These are phyloP conservation scores for Hydriomena furcata DNA, from an alignment of 2,888 invertebrate species.

Conservation along the genomic window DNA sequence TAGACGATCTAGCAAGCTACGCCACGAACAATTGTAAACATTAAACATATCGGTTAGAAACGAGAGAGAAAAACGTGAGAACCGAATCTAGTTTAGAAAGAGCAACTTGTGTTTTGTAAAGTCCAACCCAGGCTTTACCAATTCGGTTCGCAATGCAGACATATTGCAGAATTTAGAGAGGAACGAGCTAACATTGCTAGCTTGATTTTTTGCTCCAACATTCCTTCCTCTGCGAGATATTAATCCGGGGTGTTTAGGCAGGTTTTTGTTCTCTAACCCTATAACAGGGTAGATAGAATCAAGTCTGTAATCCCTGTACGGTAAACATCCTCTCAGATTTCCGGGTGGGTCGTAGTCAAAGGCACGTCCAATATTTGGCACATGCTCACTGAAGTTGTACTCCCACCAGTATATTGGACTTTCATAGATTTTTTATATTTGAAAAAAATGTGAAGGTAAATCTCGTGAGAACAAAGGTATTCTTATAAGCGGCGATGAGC, in stretches of 20 bases:
- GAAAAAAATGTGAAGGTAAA: too few species aligned
- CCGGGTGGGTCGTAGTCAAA: too few species aligned
- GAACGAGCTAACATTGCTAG: constrained; percentile 10
- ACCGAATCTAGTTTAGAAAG: constrained; percentile 26
- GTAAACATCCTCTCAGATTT: too few species aligned
- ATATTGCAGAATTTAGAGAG: constrained; percentile 23
- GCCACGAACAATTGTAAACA: too few species aligned
- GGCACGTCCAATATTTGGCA: too few species aligned
- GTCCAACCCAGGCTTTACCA: constrained; percentile 16
- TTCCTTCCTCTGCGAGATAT: constrained; percentile 27
- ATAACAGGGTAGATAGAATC: not conserved
- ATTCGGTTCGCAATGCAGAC: constrained; percentile 29
- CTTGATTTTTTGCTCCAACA: constrained; percentile 28
- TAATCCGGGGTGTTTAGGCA: constrained; percentile 13
- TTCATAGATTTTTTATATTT: too few species aligned
- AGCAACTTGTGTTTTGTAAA: constrained; percentile 18
- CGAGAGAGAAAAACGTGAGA: constrained; percentile 15
- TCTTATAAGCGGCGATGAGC: too few species aligned
- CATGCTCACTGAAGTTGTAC: too few species aligned
- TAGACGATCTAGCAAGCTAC: too few species aligned
- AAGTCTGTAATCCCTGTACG: too few species aligned
- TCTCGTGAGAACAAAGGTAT: too few species aligned
- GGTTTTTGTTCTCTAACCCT: not conserved
- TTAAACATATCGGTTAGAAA: constrained; percentile 6
- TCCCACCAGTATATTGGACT: too few species aligned